A percentile compares a stretch with the other conserved stretches of the same genome.
Evolutionary conservation across 2,113 vertebrate species (phyloP).

Genomic region (Megaceryle torquata): DNA sequence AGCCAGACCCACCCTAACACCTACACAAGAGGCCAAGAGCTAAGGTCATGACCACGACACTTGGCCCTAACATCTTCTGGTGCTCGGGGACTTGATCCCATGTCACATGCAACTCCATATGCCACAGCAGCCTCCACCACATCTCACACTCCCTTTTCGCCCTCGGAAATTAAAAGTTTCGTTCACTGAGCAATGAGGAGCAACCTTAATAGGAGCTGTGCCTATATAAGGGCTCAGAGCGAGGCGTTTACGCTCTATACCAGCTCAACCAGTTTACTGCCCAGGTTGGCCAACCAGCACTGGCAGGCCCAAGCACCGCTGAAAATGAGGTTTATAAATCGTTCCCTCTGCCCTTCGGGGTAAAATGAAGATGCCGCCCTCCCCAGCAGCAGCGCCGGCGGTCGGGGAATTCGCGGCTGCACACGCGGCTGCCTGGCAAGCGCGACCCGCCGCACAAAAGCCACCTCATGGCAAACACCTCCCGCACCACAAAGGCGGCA

Average conservation of each 20-base stretch:
- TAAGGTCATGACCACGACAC: neutral
- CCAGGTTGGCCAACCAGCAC: neutral
- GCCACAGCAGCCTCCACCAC: neutral
- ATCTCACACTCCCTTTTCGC: neutral
- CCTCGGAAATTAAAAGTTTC: neutral
- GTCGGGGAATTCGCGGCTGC: neutral
- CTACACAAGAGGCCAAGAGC: fast-evolving
- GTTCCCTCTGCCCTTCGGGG: neutral
- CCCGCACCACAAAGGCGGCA: neutral
- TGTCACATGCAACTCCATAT: fast-evolving
- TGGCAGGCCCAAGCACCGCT: conserved; percentile 40
- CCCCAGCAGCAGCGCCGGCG: neutral
- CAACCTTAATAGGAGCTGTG: neutral
- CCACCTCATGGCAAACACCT: neutral
- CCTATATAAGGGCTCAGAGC: neutral
- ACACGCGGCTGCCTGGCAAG: neutral
- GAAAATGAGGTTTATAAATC: neutral
- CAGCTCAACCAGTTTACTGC: conserved; percentile 41
- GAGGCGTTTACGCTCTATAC: neutral
- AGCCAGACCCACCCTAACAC: neutral
- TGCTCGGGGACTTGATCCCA: fast-evolving
- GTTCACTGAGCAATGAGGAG: neutral
- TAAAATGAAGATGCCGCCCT: neutral
- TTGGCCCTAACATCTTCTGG: fast-evolving
- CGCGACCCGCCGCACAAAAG: neutral